Conservation (phyloP, 2,797 vertebrate species). For the Phoebastria nigripes region DNA sequence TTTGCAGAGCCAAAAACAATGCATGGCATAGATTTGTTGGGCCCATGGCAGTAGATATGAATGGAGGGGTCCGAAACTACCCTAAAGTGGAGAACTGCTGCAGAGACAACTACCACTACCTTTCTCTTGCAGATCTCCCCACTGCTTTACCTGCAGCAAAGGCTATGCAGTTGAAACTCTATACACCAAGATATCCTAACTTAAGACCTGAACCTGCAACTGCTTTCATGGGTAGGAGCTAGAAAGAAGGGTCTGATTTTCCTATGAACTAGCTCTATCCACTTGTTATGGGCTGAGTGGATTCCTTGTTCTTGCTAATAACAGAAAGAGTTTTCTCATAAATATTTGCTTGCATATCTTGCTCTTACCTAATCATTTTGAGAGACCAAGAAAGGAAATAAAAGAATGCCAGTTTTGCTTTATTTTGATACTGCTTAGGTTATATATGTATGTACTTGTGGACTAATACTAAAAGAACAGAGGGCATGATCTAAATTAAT, state of each 20-base stretch:
- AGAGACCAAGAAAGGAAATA: not conserved
- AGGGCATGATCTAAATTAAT: not conserved
- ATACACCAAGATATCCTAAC: not conserved
- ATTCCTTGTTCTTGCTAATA: not conserved
- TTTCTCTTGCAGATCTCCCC: not conserved
- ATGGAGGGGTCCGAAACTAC: not conserved
- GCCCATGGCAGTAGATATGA: not conserved
- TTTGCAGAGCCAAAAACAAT: not conserved
- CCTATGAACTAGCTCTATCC: not conserved
- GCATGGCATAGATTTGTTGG: not conserved
- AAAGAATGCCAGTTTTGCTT: not conserved
- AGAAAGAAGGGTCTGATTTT: not conserved
- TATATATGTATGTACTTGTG: not conserved
- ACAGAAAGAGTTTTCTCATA: not conserved
- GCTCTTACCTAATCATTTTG: not conserved
- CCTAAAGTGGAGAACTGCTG: rapidly evolving
- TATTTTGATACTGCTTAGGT: not conserved
- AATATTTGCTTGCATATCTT: not conserved
- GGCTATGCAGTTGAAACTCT: not conserved
- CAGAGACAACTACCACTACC: not conserved
- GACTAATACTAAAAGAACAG: not conserved
- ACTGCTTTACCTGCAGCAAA: not conserved
- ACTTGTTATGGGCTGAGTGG: not conserved
- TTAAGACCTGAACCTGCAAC: not conserved
- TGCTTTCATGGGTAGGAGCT: not conserved